Evolutionary conservation across 2,113 vertebrate genomes (phyloP).

Genomic region (Notarius lentiginosus): DNA sequence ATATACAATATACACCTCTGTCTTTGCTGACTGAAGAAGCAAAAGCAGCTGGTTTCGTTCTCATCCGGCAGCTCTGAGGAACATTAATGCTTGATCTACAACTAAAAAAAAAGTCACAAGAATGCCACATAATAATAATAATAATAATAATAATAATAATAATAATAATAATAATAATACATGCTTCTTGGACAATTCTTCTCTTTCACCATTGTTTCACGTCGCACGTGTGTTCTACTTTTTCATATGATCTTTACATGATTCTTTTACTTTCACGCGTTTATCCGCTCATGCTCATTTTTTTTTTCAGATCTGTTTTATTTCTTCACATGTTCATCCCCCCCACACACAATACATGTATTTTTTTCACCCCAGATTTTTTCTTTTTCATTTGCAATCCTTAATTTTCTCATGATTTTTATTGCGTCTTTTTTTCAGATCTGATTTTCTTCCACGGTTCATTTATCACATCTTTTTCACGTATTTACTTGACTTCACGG

Average conservation of each 20-base stretch:
- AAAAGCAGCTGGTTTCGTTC: background rate
- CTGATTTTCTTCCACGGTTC: too few species aligned
- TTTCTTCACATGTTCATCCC: background rate
- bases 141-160: background rate
- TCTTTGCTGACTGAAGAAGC: background rate
- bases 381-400: too few species aligned
- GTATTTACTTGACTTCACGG: background rate
- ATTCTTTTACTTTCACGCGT: background rate
- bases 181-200: background rate
- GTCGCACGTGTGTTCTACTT: background rate
- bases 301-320: background rate
- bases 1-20: background rate
- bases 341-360: background rate
- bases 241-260: background rate
- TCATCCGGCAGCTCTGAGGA: background rate
- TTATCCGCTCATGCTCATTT: background rate
- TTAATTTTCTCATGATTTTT: background rate
- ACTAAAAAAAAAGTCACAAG: background rate
- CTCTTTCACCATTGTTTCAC: background rate
- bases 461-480: background rate
- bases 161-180: too few species aligned
- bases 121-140: background rate
- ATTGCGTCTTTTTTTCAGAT: background rate
- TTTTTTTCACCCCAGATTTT: background rate
- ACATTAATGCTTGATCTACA: background rate